These are phyloP conservation scores for Gobionotothen gibberifrons DNA, from an alignment of 2,797 vertebrate species.

Conservation along the genomic window DNA sequence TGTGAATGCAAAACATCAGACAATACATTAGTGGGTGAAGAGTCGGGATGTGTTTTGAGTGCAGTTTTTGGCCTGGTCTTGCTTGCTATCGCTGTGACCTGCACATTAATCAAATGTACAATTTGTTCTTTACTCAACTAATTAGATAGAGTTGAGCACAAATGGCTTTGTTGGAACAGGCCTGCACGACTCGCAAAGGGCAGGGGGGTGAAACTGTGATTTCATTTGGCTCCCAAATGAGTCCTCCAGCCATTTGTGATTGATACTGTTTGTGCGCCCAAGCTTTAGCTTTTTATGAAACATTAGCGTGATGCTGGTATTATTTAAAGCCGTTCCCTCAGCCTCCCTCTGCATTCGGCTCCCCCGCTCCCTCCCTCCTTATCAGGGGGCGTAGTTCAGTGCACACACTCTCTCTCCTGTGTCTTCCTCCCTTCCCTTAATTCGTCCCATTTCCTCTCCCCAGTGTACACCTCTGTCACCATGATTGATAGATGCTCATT, in stretches of 20 bases:
- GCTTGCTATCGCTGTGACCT: conserved; percentile 6
- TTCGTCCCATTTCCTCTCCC: conserved; percentile 67
- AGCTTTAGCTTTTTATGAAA: conserved; percentile 60
- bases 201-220: conserved; percentile 60
- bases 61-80: conserved; percentile 19
- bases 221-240: conserved; percentile 69
- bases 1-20: conserved; percentile 19
- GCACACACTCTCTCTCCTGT: conserved; percentile 54
- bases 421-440: conserved; percentile 51
- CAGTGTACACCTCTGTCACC: conserved; percentile 74
- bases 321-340: conserved; percentile 50
- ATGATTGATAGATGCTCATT: conserved; percentile 82
- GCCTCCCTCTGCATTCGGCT: conserved; percentile 5
- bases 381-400: conserved; percentile 61
- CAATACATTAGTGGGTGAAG: conserved; percentile 8
- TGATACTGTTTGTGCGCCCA: conserved; percentile 62
- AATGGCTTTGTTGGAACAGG: conserved; percentile 55
- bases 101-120: conserved; percentile 67
- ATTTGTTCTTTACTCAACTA: conserved; percentile 56
- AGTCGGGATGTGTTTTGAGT: conserved; percentile 21
- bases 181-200: conserved; percentile 21
- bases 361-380: conserved; percentile 35
- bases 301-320: conserved; percentile 53
- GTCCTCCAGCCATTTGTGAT: conserved; percentile 69
- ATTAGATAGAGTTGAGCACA: conserved; percentile 65